Evolutionary conservation across 2,113 vertebrate genomes (phyloP), one percentile per base, ranked within the genome.

Genomic region (Trinectes maculatus): DNA sequence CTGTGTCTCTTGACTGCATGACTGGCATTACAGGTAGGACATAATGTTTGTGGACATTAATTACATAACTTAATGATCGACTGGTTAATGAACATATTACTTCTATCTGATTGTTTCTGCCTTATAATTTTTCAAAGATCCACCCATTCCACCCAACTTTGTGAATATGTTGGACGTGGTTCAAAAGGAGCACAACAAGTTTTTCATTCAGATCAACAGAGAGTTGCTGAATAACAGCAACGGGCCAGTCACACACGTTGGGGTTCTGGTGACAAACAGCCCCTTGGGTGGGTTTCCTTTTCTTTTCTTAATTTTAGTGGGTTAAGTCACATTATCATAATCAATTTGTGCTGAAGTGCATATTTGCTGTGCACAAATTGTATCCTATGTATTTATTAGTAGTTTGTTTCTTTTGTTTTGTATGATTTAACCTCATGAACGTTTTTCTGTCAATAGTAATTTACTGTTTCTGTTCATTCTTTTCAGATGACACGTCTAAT

Each of bases 11-110:
- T 0, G 0, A 0, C 0, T 96, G 95, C 58, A 5, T 0, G 2
- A 96, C 96, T 0, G 89, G 93, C 67, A 92, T 96, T 77, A 93
- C 93, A 77, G 73, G 97, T 98, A 92, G 72, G 92, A 58, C 21
- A 29, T 39, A 3, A n/a, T 34, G 13, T 34, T 33, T 26, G 0
- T 22, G 3, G 15, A 19, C 8, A 29, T 15, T 22, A 13, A 16
- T 19, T 53, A 33, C 4, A 46, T 4, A 44, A n/a, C 33, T 6
- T 47, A 16, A n/a, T n/a, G n/a, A n/a, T n/a, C n/a, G n/a, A n/a
- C n/a, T n/a, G n/a, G n/a, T n/a, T n/a, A n/a, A n/a, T n/a, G n/a
- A n/a, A n/a, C n/a, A n/a, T n/a, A n/a, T n/a, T n/a, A n/a, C n/a
- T n/a, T n/a, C n/a, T n/a, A 39, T 16, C 15, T 19, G 40, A 19